Conservation (phyloP, 2,888 invertebrate genomes). For the Apodemia zela region DNA sequence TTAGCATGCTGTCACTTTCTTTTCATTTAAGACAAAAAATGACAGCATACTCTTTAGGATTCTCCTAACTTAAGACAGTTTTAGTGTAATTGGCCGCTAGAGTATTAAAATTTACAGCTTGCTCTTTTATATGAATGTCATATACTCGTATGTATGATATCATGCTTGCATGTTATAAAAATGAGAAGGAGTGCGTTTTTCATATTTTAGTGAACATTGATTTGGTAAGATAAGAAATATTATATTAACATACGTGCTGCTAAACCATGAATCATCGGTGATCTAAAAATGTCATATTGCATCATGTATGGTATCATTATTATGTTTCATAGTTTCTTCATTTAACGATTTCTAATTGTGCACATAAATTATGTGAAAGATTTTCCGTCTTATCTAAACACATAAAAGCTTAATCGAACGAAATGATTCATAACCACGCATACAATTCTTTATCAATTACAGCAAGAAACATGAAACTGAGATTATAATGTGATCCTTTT, state of each 20-base stretch:
- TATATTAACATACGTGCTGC: not conserved
- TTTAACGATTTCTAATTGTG: not conserved
- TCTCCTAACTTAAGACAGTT: too few species aligned
- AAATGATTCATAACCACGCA: not conserved
- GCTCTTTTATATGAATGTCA: too few species aligned
- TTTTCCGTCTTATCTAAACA: not conserved
- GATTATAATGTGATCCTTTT: not conserved
- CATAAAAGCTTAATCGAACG: not conserved
- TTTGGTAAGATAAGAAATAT: slow-evolving; percentile 28
- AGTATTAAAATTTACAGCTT: too few species aligned
- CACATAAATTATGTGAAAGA: not conserved
- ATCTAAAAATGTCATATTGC: slow-evolving; percentile 9
- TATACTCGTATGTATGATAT: too few species aligned
- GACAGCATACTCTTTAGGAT: too few species aligned
- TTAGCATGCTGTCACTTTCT: too few species aligned
- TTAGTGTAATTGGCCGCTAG: too few species aligned
- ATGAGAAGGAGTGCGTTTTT: not conserved
- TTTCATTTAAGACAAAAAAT: too few species aligned
- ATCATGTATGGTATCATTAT: slow-evolving; percentile 12
- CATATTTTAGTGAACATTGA: slow-evolving; percentile 2
- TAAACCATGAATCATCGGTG: slow-evolving; percentile 6
- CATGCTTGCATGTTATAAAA: not conserved
- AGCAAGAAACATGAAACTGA: not conserved
- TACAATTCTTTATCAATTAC: not conserved
- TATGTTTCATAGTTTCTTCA: not conserved